Evolutionary conservation across 2,888 invertebrate species (phyloP), one percentile per base, ranked within the genome.

Genomic region (Barypeithes pellucidus): DNA sequence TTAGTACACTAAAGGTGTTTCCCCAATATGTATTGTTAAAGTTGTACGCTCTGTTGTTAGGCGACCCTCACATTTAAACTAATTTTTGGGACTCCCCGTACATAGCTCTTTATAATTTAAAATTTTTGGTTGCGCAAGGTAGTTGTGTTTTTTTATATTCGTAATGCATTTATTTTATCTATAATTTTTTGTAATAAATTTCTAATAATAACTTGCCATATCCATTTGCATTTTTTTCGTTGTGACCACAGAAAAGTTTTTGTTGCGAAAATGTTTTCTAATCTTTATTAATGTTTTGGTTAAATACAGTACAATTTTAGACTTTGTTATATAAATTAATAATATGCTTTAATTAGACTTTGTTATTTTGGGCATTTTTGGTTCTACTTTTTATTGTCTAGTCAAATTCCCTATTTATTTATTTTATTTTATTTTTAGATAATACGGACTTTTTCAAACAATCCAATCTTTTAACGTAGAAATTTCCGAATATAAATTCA

Each of bases 171-270:
- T 73, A 73, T 68, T 43, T 41, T 33, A 65, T 68, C 52, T 41
- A 50, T 61, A 41, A 43, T 22, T 60, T 73, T 57, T 39, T 45
- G 60, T 65, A 52, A 62, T 66, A 54, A 54, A 41, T 29, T 57
- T 65, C 29, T 66, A 43, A 59, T 68, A 52, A 50, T 68, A 60
- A 73, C 73, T 73, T 73, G 73, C 73, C 73, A 73, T 68, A 65
- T 41, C 39, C 14, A 61, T 43, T 59, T 67, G 29, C 45, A 47
- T 67, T 47, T 22, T 24, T 43, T 61, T n/a, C n/a, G 61, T 61
- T 9, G 24, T 61, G 43, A 60, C 60, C 22, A 14, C 41, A 14
- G 16, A n/a, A 45, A 43, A 20, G 14, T 60, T 41, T 43, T 61
- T 41, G 24, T 43, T 29, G 45, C 29, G 14, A 61, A 61, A 61